These are phyloP conservation scores for Stegodyphus mimosarum DNA, from an alignment of 1,140 invertebrate species.

Conservation along the genomic window DNA sequence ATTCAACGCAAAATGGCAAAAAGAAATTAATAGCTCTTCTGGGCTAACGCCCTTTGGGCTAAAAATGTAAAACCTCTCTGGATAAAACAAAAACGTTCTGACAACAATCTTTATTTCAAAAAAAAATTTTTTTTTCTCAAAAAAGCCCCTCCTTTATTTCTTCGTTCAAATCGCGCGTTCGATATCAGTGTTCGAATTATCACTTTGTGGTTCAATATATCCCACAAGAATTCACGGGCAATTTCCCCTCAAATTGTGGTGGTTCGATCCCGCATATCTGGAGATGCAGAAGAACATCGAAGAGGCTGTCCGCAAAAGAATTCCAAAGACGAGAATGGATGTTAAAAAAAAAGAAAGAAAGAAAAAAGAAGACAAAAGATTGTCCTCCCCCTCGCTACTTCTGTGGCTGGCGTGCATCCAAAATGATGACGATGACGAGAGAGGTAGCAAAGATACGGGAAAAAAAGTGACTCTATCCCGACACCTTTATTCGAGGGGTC, in stretches of 20 bases:
- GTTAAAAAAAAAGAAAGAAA: slow-evolving; percentile 3
- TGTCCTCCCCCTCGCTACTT: slow-evolving; percentile 6
- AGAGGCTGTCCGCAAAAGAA: slow-evolving; percentile 49
- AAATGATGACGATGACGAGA: slow-evolving; percentile 32
- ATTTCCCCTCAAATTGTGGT: background rate
- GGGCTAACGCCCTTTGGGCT: too few species aligned
- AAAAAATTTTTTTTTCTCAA: too few species aligned
- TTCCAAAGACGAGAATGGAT: slow-evolving; percentile 29
- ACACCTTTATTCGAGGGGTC: slow-evolving; percentile 32
- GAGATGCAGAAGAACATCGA: slow-evolving; percentile 8
- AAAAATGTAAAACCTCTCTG: too few species aligned
- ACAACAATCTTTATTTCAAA: too few species aligned
- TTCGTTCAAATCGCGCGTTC: too few species aligned
- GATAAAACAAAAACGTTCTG: too few species aligned
- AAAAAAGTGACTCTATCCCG: slow-evolving; percentile 6
- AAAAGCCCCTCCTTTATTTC: too few species aligned
- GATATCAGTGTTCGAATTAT: background rate
- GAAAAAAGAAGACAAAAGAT: slow-evolving; percentile 24
- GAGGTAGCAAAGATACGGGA: background rate
- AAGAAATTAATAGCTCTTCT: too few species aligned
- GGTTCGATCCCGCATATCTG: slow-evolving; percentile 30
- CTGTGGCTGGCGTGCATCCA: slow-evolving; percentile 41
- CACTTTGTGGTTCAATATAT: background rate
- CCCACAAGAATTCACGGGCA: background rate
- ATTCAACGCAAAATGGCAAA: too few species aligned